Base-by-base conservation (phyloP, 1,140 invertebrate genomes). In the Euschistus heros region DNA sequence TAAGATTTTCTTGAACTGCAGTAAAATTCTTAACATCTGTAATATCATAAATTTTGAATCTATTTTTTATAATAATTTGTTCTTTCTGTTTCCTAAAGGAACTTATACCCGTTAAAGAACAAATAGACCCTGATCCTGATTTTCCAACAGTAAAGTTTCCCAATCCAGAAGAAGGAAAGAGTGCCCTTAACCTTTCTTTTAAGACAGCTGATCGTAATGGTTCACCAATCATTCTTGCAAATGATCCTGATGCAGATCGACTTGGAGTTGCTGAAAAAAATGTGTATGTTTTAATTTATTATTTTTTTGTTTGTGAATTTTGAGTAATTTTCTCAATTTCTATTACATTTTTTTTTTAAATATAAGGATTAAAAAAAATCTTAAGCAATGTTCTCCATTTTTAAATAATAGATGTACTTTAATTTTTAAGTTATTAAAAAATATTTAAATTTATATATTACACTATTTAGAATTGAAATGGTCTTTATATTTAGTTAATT, bases 161-260 rank as follows among this genome's bases (percentile, higher is more conserved):
- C 0, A 99, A 99, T 80, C 97, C 97, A 1, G 97, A 99, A 76
- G 97, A 99, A 78, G 89, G 91, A 10, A 88, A 91, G 73, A 88
- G 88, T 72, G 90, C 93, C 59, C 74, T 99, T 63, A 81, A 89
- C 73, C 78, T 97, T 20, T 86, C 95, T 22, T 86, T 97, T 69
- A 79, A 86, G 75, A 86, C 89, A 15, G 97, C 97, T 0, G 82
- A 93, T 73, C 70, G 78, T 50, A 80, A 83, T 69, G 77, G 79
- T 1, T 86, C 84, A 46, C 78, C 79, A 1, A 76, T 98, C 1
- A 92, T 99, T 70, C 75, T 99, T 20, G 96, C 95, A 0, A 99
- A 99, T 79, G 97, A 99, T 79, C 97, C 97, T 14, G 97, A 99
- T 78, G 95, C 97, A 8, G 97, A 99, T 80, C 82, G 97, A 64